Conservation (phyloP, 1,140 invertebrate genomes). For the Dendroctonus ponderosae region DNA sequence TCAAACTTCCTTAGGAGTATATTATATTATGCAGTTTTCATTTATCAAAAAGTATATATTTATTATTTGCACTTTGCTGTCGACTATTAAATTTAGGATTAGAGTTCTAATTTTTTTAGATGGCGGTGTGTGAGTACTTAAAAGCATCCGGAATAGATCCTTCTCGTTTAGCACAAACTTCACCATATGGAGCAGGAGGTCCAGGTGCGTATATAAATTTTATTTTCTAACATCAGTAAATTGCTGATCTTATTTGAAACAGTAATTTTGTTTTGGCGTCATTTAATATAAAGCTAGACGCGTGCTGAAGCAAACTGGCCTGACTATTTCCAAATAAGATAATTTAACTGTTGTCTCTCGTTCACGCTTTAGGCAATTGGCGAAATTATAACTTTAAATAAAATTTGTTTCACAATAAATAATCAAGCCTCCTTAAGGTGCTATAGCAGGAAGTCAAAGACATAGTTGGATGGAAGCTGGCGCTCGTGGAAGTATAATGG, state of each 20-base stretch:
- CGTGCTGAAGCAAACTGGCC: too few relatives aligned
- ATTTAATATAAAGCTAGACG: too few relatives aligned
- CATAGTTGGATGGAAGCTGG: conserved; percentile 75
- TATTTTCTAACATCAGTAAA: too few relatives aligned
- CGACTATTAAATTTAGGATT: too few relatives aligned
- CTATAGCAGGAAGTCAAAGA: conserved; percentile 48
- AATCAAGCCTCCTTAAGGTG: background rate
- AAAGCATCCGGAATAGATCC: conserved; percentile 68
- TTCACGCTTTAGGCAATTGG: background rate
- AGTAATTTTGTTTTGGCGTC: too few relatives aligned
- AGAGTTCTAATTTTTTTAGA: conserved; percentile 48
- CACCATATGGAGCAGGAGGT: conserved; percentile 58
- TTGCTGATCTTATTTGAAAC: too few relatives aligned
- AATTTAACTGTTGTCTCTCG: background rate
- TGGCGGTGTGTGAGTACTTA: conserved; percentile 67
- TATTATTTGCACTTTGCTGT: too few relatives aligned
- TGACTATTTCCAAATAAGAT: background rate
- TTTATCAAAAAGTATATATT: too few relatives aligned
- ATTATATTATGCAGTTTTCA: too few relatives aligned
- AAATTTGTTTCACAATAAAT: background rate
- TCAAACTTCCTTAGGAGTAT: too few relatives aligned
- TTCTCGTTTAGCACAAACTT: conserved; percentile 62
- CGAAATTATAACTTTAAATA: background rate
- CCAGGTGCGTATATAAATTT: conserved; percentile 34
- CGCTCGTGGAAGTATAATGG: conserved; percentile 61